These are phyloP conservation scores for Drosophila anomalata DNA, from an alignment of 2,888 invertebrate genomes.

Conservation along the genomic window DNA sequence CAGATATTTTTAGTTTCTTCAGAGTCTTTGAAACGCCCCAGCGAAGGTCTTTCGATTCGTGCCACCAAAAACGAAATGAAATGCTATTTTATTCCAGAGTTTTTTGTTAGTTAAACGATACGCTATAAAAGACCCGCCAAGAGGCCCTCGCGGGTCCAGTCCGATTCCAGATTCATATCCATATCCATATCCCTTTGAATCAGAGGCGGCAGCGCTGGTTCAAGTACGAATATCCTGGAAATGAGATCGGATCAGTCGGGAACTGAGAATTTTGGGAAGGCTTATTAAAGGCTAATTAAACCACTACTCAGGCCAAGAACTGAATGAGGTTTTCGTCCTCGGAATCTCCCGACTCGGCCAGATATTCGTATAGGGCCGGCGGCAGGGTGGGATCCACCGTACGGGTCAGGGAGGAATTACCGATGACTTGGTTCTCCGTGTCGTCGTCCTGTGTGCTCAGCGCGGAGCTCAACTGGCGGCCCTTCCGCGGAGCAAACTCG, in stretches of 20 bases:
- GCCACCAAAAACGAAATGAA: conserved; percentile 50
- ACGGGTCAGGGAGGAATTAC: conserved; percentile 15
- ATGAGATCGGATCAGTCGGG: neutral
- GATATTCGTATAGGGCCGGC: neutral
- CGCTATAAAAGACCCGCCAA: conserved; percentile 6
- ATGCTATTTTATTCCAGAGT: conserved; percentile 57
- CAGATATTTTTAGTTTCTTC: conserved; percentile 4
- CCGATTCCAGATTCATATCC: neutral
- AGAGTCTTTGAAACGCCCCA: neutral
- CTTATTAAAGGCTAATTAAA: neutral
- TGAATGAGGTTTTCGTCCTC: conserved; percentile 16
- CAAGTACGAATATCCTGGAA: conserved; percentile 6
- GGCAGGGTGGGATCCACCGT: neutral
- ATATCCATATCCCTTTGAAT: neutral
- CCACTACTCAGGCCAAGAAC: neutral
- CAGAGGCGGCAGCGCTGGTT: conserved; percentile 30
- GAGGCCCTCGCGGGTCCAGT: conserved; percentile 11
- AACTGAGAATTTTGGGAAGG: neutral
- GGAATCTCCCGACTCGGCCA: conserved; percentile 13
- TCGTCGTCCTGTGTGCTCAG: neutral
- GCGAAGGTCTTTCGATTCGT: conserved; percentile 19
- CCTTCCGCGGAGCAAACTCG: conserved; percentile 13
- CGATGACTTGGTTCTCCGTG: conserved; percentile 30
- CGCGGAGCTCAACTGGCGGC: neutral
- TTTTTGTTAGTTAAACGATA: conserved; percentile 1